Base-by-base conservation (phyloP, 2,113 vertebrate genomes). In the Cricetomys ansorgei region DNA sequence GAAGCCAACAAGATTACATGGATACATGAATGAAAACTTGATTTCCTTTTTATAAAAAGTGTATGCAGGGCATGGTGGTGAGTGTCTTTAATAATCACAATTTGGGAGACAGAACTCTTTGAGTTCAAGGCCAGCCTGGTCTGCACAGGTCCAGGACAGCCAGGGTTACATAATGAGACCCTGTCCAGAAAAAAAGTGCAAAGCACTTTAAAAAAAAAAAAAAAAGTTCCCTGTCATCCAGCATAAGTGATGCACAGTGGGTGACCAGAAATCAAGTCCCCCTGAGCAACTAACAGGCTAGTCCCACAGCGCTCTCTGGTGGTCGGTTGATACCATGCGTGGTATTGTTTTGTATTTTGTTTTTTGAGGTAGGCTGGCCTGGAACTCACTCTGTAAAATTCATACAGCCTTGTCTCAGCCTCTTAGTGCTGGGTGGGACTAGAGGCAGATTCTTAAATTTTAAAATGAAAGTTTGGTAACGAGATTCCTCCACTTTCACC, bases 261-360 rank as follows among this genome's bases (percentile, higher is more conserved):
- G 57, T 93, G 25, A 23, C 15, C 31, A 89, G 80, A 90, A 89
- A 72, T 15, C 8, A 43, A 93, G 40, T 88, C 64, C 2, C 3
- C 76, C 43, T 5, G 5, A 37, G 59, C 31, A 62, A 80, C 50
- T 37, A n/a, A 21, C 16, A 77, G 8, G 15, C 40, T 92, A 57
- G n/a, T 34, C 62, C 85, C 48, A 93, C 45, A 91, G 91, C 69
- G 77, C 86, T 77, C 96, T 96, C 96, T 92, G 16, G 77, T 69
- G 96, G 80, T 79, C 65, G 87, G 2, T 23, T 88, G 6, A 7
- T 55, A 11, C 86, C 45, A 59, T n/a, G 59, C 45, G 40, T 43
- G 5, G 34, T 23, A 64, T 84, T 86, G 43, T 48, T 67, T 85
- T 13, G 4, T 73, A 25, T 43, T 43, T 85, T 48, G 83, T 3